Evolutionary conservation across 2,113 vertebrate genomes (phyloP).

Genomic region (Odocoileus virginianus): DNA sequence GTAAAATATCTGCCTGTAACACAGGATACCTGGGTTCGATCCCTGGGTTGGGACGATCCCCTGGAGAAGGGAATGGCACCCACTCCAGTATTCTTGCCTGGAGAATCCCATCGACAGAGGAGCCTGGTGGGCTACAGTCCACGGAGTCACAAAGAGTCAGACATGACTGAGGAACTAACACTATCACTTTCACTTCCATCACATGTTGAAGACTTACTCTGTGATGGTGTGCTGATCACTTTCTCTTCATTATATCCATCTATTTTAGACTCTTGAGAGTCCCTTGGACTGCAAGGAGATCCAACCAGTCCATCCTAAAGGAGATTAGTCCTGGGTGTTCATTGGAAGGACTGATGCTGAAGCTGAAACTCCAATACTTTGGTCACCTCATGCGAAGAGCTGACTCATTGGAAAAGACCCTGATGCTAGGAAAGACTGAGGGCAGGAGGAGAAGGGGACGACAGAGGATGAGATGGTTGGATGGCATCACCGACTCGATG

Average conservation of each 20-base stretch:
- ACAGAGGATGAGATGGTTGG: no score
- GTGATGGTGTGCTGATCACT: neutral
- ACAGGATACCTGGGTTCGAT: rapidly evolving
- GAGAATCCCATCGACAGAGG: neutral
- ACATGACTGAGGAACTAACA: neutral
- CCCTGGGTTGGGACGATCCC: neutral
- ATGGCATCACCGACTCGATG: no score
- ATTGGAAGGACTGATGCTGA: no score
- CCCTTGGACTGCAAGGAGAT: no score
- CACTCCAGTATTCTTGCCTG: neutral
- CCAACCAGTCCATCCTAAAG: no score
- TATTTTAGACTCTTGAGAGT: neutral
- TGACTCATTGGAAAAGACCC: no score
- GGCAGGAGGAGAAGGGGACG: no score
- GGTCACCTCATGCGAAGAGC: no score
- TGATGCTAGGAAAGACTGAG: no score
- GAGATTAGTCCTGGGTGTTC: no score
- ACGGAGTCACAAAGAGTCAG: neutral
- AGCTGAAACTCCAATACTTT: no score
- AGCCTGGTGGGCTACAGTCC: neutral
- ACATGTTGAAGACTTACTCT: neutral
- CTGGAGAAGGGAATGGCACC: neutral
- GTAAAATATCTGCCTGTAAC: neutral
- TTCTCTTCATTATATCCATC: neutral
- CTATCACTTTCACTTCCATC: neutral